A percentile compares a stretch with the other conserved stretches of the same genome.
phyloP scores from a whole-genome alignment of 2,888 invertebrate genomes.

The Hemistola chrysoprasaria region DNA sequence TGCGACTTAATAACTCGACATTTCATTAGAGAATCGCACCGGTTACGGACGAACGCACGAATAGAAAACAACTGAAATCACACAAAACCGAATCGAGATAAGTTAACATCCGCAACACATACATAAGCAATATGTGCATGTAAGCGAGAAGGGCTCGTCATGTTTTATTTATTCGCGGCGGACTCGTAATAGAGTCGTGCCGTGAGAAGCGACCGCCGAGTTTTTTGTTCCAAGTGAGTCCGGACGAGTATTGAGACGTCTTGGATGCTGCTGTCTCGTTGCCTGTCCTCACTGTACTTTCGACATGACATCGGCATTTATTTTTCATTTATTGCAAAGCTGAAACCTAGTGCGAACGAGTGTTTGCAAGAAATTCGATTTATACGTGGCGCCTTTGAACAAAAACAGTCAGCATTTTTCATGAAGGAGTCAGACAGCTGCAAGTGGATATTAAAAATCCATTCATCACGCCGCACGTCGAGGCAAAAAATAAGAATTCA shows the following conservation, averaged over 20 bases:
- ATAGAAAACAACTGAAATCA: slow-evolving; percentile 71
- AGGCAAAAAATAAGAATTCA: slow-evolving; percentile 72
- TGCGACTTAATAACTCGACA: slow-evolving; percentile 28
- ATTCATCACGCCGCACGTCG: slow-evolving; percentile 66
- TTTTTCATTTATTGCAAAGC: slow-evolving; percentile 43
- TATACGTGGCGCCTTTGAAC: slow-evolving; percentile 36
- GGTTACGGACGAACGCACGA: slow-evolving; percentile 37
- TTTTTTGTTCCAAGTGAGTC: slow-evolving; percentile 72
- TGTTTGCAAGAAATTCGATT: slow-evolving; percentile 30
- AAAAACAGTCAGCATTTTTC: slow-evolving; percentile 53
- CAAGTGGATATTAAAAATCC: slow-evolving; percentile 76
- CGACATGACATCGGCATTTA: slow-evolving; percentile 72
- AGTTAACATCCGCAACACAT: slow-evolving; percentile 70
- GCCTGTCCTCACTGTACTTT: slow-evolving; percentile 69
- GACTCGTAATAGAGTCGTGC: slow-evolving; percentile 80
- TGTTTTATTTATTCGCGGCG: slow-evolving; percentile 80
- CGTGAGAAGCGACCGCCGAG: slow-evolving; percentile 74
- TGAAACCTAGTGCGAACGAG: slow-evolving; percentile 18
- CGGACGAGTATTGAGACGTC: slow-evolving; percentile 77
- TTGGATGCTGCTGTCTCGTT: slow-evolving; percentile 78
- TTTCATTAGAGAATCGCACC: slow-evolving; percentile 32
- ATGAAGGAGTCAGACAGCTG: slow-evolving; percentile 63
- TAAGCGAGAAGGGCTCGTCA: slow-evolving; percentile 79
- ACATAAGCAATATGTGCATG: slow-evolving; percentile 59
- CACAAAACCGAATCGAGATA: slow-evolving; percentile 66